Conservation (phyloP, 1,140 invertebrate genomes). For the Adelges cooleyi region DNA sequence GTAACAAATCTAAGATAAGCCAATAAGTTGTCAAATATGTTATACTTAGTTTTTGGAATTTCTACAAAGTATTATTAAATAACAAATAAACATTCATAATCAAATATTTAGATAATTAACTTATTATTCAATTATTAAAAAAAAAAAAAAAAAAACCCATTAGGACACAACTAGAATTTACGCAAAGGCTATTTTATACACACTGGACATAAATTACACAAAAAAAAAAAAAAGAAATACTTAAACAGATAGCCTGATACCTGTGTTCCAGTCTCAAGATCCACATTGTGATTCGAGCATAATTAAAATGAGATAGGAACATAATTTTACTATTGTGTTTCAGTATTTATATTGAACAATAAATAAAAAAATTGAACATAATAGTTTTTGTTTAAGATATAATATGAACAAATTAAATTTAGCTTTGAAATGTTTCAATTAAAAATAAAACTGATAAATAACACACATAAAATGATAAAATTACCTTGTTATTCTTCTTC, state of each 20-base stretch:
- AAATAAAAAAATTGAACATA: constrained; percentile 17
- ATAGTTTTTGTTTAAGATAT: constrained; percentile 16
- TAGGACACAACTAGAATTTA: constrained; percentile 7
- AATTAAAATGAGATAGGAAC: constrained; percentile 29
- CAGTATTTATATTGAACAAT: constrained; percentile 6
- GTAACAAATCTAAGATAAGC: too few species aligned
- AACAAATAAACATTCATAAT: too few species aligned
- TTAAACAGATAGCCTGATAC: constrained; percentile 27
- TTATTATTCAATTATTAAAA: too few species aligned
- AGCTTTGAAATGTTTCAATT: constrained; percentile 18
- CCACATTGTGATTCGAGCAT: constrained; percentile 22
- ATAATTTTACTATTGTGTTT: constrained; percentile 27
- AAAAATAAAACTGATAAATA: constrained; percentile 14
- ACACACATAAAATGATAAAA: constrained; percentile 19
- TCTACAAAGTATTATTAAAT: too few species aligned
- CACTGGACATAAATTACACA: constrained; percentile 25
- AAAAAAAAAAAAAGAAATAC: too few species aligned
- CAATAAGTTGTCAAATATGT: too few species aligned
- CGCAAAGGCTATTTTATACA: constrained; percentile 24
- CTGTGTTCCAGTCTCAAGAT: constrained; percentile 28
- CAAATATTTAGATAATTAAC: too few species aligned
- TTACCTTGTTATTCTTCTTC: constrained; percentile 51
- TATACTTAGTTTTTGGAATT: too few species aligned
- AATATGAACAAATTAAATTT: constrained; percentile 12
- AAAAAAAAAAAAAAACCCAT: too few species aligned